Conservation (phyloP, 1,140 invertebrate species). For the Penaeus indicus region DNA sequence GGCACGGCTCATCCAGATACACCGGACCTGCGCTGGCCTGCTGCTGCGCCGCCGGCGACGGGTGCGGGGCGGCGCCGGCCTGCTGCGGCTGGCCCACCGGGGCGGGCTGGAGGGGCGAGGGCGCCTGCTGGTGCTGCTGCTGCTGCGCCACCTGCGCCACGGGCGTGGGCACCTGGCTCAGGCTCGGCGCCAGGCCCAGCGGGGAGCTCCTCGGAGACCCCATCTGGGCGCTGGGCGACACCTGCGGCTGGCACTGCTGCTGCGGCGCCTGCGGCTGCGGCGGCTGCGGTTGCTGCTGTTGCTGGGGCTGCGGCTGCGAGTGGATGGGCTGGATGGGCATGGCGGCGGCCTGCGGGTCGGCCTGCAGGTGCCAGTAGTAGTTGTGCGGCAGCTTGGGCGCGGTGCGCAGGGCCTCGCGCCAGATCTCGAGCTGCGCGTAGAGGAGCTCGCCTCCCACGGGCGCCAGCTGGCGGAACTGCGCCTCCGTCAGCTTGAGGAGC, state of each 20-base stretch:
- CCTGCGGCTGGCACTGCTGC: neutral
- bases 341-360: neutral
- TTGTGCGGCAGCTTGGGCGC: conserved; percentile 51
- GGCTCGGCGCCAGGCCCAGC: conserved; percentile 65
- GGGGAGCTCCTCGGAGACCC: conserved; percentile 38
- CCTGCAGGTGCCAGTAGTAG: conserved; percentile 13
- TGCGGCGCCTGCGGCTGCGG: conserved; percentile 38
- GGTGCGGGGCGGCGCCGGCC: neutral
- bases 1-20: conserved; percentile 66
- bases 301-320: conserved; percentile 68
- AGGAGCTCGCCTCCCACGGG: conserved; percentile 87
- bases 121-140: conserved; percentile 37
- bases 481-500: conserved; percentile 82
- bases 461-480: conserved; percentile 85
- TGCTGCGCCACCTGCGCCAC: conserved; percentile 53
- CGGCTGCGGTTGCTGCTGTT: conserved; percentile 24
- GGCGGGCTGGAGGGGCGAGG: conserved; percentile 2
- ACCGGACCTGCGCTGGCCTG: conserved; percentile 36
- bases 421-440: conserved; percentile 90
- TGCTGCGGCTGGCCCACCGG: conserved; percentile 9
- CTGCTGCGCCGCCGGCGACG: conserved; percentile 10
- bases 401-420: conserved; percentile 81
- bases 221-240: conserved; percentile 16
- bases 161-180: conserved; percentile 54
- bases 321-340: conserved; percentile 52